Evolutionary conservation across 2,113 vertebrate genomes (phyloP), one percentile per base, ranked within the genome.

Genomic region (Stigmatopora nigra): DNA sequence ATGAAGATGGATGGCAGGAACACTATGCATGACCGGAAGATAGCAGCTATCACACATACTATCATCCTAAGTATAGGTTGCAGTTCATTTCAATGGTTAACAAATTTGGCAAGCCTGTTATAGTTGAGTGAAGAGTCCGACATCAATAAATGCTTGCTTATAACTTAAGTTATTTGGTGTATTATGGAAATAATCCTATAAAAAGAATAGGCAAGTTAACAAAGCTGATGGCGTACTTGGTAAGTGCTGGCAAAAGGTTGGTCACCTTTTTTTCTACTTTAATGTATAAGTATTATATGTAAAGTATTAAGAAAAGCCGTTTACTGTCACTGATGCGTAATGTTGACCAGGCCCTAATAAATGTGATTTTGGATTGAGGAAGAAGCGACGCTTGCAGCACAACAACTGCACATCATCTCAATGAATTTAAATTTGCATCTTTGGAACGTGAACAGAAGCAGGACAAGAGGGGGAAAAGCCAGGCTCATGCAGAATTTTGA

Each of bases 1-100:
- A 41, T 56, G 81, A 61, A 76, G 67, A 82, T 76, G 78, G 72
- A 80, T 82, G 76, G 61, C 64, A 46, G 56, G 68, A 45, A 78
- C 64, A 70, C 56, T 51, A 67, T 41, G 64, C 7, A 60, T 46
- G 48, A 65, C 12, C 38, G 46, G 60, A 64, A 59, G 67, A 75
- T 63, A 63, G 58, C 41, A 38, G 46, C 58, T 76, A 59, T 25
- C 69, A 65, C 73, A 20, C 52, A 70, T 55, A 36, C 48, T 36
- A 57, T 66, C 53, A 67, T 55, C 67, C 10, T 64, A 61, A 15
- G 57, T 69, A 63, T 71, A 1, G 13, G 36, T 55, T 72, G 65
- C 45, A 48, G 57, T 38, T 35, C 31, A 53, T 41, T 41, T 41
- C 38, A 41, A 41, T 41, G 5, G 38, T 41, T 41, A 41, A 38